Evolutionary conservation across 2,797 vertebrate species (phyloP).

Genomic region (Gymnoscopelus braueri): DNA sequence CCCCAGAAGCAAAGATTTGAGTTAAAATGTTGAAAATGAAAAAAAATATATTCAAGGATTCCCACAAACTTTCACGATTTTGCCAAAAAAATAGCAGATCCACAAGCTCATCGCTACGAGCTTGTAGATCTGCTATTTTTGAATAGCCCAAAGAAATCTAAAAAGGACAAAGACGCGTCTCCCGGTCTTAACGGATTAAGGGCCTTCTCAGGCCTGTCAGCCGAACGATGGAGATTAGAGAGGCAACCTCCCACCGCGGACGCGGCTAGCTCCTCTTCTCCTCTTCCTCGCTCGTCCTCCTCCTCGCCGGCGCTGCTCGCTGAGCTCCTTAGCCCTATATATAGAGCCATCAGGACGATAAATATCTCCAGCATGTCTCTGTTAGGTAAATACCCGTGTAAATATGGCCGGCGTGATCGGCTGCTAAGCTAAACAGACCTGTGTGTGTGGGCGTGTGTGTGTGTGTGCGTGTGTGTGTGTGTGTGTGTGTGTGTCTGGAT

Average conservation of each 20-base stretch:
- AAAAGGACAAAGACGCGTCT: no score
- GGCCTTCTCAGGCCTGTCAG: conserved; percentile 98
- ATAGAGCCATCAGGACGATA: conserved; percentile 95
- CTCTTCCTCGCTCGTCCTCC: not conserved
- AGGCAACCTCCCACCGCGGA: conserved; percentile 96
- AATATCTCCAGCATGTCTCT: conserved; percentile 95
- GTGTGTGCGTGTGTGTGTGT: conserved; percentile 58
- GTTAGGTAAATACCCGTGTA: conserved; percentile 97
- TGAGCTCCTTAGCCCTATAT: conserved; percentile 86
- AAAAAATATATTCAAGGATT: no score
- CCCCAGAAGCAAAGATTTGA: no score
- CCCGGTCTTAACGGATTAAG: conserved; percentile 24
- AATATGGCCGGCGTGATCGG: conserved; percentile 92
- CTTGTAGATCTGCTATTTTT: no score
- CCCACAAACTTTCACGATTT: no score
- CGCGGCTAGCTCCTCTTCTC: conserved; percentile 80
- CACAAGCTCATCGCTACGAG: no score
- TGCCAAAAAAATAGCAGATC: no score
- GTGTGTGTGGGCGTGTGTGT: conserved; percentile 31
- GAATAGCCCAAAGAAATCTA: no score
- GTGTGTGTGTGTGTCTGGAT: conserved; percentile 25
- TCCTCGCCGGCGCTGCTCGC: conserved; percentile 34
- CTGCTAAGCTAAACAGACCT: conserved; percentile 89
- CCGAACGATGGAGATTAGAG: conserved; percentile 97
- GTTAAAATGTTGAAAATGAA: no score